Evolutionary conservation across 2,113 vertebrate genomes (phyloP), one percentile per base, ranked within the genome.

Genomic region (Neogale vison): DNA sequence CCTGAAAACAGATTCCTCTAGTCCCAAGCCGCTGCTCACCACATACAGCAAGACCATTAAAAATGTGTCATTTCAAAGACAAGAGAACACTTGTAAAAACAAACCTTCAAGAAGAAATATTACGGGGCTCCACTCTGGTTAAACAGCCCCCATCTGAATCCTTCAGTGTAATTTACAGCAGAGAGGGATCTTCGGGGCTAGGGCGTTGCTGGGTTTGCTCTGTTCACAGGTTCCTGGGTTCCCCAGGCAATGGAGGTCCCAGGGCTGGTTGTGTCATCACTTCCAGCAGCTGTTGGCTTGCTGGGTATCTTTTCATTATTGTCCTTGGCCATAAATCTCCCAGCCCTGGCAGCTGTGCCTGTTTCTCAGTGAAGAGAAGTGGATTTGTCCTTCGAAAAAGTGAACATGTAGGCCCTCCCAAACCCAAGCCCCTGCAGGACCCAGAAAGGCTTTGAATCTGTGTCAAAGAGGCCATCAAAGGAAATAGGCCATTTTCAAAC

Each of bases 341-440:
- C 71, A 13, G 34, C 45, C 72, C 42, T 20, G 39, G 71, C 12
- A 63, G 17, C n/a, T 31, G 6, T 1, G 14, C 52, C 95, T 80
- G 42, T 93, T 80, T 85, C 96, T 96, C 67, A 42, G 45, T 10
- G 71, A 88, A 67, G 61, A 88, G 36, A 98, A 90, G 20, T 55
- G 29, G 76, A 88, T 95, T 92, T 95, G 97, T 96, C 95, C 95
- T 93, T 96, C 21, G 17, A 93, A 42, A 96, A 98, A 97, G 90
- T 97, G 97, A 98, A 93, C 91, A 97, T 47, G 71, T 95, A 93
- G 67, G 77, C 95, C 67, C 93, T 95, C 81, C 69, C 97, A 89
- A 76, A 36, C 65, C 88, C 15, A 36, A 85, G 34, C 92, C 82
- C 61, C 12, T 55, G 77, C 69, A 96, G 95, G 71, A 47, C n/a